A percentile compares a stretch with the other conserved stretches of the same genome.
These are phyloP conservation scores for Agrochola macilenta DNA, from an alignment of 2,888 invertebrate genomes.

Conservation along the genomic window DNA sequence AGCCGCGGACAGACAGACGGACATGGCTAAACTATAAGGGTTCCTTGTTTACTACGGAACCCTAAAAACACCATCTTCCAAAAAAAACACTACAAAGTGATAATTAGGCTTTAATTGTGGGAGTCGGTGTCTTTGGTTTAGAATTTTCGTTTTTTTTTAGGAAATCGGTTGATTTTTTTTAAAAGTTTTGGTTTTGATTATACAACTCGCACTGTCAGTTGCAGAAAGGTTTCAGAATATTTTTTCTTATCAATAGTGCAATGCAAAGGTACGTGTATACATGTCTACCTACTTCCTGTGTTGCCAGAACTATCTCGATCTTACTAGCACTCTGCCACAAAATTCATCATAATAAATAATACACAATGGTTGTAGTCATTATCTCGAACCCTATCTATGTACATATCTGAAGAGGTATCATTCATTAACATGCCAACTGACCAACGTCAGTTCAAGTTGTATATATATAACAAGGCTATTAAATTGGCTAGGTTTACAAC, in stretches of 20 bases:
- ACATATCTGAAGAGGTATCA: constrained; percentile 40
- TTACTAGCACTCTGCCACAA: background rate
- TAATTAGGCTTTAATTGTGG: too few relatives aligned
- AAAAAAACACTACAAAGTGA: too few relatives aligned
- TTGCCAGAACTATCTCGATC: background rate
- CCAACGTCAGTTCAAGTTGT: constrained; percentile 34
- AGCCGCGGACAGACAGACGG: too few relatives aligned
- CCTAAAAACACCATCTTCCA: too few relatives aligned
- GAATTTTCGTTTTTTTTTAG: too few relatives aligned
- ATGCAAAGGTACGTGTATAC: background rate
- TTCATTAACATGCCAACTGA: constrained; percentile 38
- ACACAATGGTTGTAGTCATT: constrained; percentile 45
- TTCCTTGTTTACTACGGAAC: too few relatives aligned
- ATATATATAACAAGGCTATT: constrained; percentile 33
- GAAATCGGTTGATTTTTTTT: too few relatives aligned
- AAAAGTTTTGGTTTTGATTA: constrained; percentile 22
- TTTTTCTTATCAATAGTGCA: background rate
- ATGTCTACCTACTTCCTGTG: background rate
- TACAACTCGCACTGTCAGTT: constrained; percentile 14
- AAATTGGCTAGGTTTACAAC: constrained; percentile 7
- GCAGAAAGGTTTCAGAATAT: background rate
- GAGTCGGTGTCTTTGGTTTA: too few relatives aligned
- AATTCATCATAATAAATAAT: background rate
- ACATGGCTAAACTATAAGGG: too few relatives aligned
- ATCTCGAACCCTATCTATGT: constrained; percentile 31